A percentile compares a stretch with the other conserved stretches of the same genome.
Conservation (phyloP, 92 coral and sea anemone genomes). For the Bergia sp. region DNA sequence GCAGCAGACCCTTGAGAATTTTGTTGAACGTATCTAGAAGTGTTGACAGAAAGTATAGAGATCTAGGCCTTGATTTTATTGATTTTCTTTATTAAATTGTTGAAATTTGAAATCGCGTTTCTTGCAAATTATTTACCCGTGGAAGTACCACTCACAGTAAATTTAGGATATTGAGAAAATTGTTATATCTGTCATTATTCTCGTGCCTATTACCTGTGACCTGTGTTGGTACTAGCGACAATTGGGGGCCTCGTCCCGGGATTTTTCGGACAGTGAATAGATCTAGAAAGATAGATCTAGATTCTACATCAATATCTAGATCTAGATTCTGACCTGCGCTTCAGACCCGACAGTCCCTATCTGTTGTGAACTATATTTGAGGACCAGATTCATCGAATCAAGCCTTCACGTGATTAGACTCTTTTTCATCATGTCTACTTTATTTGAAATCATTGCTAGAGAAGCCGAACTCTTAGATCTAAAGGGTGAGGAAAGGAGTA, state of each 20-base stretch:
- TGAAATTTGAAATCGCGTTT: neutral
- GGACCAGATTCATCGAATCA: too few relatives aligned
- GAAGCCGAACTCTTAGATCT: conserved; percentile 4
- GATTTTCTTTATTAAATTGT: neutral
- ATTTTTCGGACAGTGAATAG: neutral
- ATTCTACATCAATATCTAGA: neutral
- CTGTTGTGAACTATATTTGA: too few relatives aligned
- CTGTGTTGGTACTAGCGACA: neutral
- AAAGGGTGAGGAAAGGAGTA: neutral
- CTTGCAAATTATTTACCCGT: neutral
- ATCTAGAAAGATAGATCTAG: neutral
- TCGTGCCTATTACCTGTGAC: neutral
- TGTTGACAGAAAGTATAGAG: neutral
- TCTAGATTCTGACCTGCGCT: neutral
- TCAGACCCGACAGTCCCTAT: too few relatives aligned
- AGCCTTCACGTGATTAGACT: too few relatives aligned
- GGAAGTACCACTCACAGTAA: neutral
- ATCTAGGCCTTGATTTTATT: neutral
- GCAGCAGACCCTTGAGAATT: neutral
- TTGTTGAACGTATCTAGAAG: neutral
- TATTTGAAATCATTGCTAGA: neutral
- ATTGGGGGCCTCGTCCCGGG: neutral
- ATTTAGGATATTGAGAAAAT: too few relatives aligned
- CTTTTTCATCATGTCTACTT: too few relatives aligned
- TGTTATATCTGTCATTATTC: neutral